Percentiles rank a stretch among this genome's conserved stretches.
phyloP scores from a whole-genome alignment of 2,888 invertebrate genomes.

The Leptopilina drosophilae region DNA sequence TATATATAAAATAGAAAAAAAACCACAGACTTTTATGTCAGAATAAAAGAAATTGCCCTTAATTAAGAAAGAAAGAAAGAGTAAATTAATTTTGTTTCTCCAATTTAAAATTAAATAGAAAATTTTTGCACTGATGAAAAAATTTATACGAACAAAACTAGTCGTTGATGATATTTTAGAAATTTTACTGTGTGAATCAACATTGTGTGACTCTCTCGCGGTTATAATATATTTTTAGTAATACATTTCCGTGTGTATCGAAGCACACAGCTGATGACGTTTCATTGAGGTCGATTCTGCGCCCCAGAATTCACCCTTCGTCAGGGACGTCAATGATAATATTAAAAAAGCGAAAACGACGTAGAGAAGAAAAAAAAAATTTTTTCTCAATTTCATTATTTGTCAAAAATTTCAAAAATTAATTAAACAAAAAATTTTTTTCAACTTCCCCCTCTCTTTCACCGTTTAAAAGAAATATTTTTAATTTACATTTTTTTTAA shows the following conservation, averaged over 20 bases:
- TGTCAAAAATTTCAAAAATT: no score
- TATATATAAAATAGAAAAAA: no score
- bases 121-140: not conserved
- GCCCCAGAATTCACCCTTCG: constrained; percentile 37
- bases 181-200: constrained; percentile 41
- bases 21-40: no score
- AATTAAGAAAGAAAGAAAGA: no score
- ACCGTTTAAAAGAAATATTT: no score
- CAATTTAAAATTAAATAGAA: not conserved
- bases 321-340: constrained; percentile 14
- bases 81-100: no score
- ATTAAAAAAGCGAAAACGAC: not conserved
- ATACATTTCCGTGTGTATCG: constrained; percentile 42
- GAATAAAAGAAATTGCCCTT: not conserved
- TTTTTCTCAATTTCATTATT: no score
- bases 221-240: constrained; percentile 53
- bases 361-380: not conserved
- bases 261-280: constrained; percentile 38
- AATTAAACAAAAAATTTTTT: no score
- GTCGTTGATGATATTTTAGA: constrained; percentile 29
- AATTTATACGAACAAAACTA: constrained; percentile 2
- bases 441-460: no score
- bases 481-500: no score
- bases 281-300: constrained; percentile 50
- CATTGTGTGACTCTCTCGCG: constrained; percentile 42